These are phyloP conservation scores for Stenichneumon culpator DNA, from an alignment of 2,888 invertebrate genomes.

Conservation along the genomic window DNA sequence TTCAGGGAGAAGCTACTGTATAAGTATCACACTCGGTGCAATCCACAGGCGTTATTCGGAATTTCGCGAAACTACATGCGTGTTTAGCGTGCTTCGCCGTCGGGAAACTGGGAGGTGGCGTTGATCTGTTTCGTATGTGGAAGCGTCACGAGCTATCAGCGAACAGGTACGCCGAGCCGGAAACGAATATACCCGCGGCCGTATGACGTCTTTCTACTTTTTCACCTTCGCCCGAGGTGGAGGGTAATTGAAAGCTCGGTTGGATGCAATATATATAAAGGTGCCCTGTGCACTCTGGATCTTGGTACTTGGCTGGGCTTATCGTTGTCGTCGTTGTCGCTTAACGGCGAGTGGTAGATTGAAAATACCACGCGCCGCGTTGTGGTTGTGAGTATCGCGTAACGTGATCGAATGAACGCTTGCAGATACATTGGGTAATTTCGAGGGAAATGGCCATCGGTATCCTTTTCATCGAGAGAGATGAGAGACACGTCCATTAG, in stretches of 20 bases:
- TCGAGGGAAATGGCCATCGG: background rate
- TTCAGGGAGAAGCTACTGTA: background rate
- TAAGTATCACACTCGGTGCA: background rate
- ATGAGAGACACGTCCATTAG: background rate
- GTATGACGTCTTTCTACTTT: background rate
- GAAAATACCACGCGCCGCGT: slow-evolving; percentile 45
- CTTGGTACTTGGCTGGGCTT: slow-evolving; percentile 11
- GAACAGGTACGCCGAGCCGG: background rate
- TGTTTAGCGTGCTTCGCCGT: background rate
- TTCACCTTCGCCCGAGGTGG: background rate
- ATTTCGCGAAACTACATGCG: background rate
- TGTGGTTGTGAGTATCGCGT: background rate
- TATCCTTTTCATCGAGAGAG: background rate
- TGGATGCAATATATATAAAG: background rate
- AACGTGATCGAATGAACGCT: background rate
- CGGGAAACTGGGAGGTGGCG: background rate
- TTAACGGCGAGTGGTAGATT: slow-evolving; percentile 35
- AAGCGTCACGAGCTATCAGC: background rate
- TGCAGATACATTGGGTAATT: background rate
- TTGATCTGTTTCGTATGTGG: background rate
- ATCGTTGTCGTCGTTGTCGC: slow-evolving; percentile 25
- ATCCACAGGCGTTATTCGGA: background rate
- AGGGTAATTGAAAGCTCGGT: slow-evolving; percentile 22
- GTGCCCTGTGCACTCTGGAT: background rate
- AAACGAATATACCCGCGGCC: background rate